Base-by-base conservation (phyloP, 1,140 invertebrate species). In the Cotesia typhae region DNA sequence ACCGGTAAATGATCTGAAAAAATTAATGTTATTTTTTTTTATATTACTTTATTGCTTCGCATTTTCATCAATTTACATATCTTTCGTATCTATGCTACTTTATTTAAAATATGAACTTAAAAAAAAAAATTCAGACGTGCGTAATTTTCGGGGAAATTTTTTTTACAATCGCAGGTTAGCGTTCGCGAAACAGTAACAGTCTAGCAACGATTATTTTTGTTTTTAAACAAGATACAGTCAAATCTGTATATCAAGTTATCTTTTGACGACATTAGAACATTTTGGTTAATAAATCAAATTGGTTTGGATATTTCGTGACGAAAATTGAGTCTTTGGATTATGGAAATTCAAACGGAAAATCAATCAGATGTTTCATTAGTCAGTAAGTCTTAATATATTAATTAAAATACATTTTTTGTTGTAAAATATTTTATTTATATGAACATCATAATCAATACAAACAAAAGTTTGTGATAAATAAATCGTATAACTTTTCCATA, bases 71-170 rank as follows among this genome's bases (percentile, higher is more conserved):
- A 53, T 69, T 61, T 69, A 73, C 17, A 38, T 63, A 0, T 7
- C 53, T 14, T 51, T 73, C 12, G 59, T 68, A 37, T 52, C 57
- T 5, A 12, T 53, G 5, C 47, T 69, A 10, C 9, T 73, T 37
- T 73, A 64, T 60, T 12, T 72, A 3, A 67, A 67, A 60, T 72
- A 71, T 52, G 63, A 12, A n/a, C 17, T 71, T 52, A 47, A 72
- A 59, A 72, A 38, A 57, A 17, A 14, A 12, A 47, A 67, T 52
- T 52, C 36, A 37, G 7, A 63, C 7, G 2, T 10, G 63, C 10
- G 20, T 41, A 20, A 64, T 71, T 55, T 65, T 2, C 12, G 36
- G 2, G 53, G 38, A 37, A 38, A 69, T 59, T 53, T 20, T 55
- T 71, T 65, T 52, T 55, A 37, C 17, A 4, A 55, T 28, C 38